Conservation (phyloP, 2,113 vertebrate genomes). For the Capra hircus region DNA sequence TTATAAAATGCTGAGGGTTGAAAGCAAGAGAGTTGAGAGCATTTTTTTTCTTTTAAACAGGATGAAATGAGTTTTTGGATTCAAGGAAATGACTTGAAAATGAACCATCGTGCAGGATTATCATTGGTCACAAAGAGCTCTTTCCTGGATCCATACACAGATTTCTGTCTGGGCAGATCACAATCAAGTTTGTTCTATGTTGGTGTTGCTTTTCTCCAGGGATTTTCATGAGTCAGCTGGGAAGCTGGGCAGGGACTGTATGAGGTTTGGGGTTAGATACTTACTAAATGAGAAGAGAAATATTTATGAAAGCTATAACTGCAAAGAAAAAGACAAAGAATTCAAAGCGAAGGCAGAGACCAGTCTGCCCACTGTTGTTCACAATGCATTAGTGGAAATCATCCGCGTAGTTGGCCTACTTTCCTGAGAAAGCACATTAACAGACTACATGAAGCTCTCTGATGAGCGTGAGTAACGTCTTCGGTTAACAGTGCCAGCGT, state of each 20-base stretch:
- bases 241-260: not conserved
- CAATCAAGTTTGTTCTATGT: not conserved
- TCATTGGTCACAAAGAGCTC: not conserved
- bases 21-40: not conserved
- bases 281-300: not conserved
- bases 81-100: not conserved
- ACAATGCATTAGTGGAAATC: not conserved
- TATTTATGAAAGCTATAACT: not conserved
- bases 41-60: not conserved
- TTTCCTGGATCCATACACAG: not conserved
- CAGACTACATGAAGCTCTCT: conserved; percentile 29
- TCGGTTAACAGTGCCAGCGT: conserved; percentile 47
- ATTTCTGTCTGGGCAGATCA: not conserved
- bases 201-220: not conserved
- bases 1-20: not conserved
- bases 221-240: not conserved
- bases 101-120: not conserved
- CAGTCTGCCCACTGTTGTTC: not conserved
- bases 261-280: not conserved
- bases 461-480: conserved; percentile 36
- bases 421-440: not conserved
- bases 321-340: not conserved
- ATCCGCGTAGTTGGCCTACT: not conserved
- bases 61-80: not conserved
- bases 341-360: not conserved